Conservation (phyloP, 2,113 vertebrate genomes). For the Myiozetetes cayanensis region DNA sequence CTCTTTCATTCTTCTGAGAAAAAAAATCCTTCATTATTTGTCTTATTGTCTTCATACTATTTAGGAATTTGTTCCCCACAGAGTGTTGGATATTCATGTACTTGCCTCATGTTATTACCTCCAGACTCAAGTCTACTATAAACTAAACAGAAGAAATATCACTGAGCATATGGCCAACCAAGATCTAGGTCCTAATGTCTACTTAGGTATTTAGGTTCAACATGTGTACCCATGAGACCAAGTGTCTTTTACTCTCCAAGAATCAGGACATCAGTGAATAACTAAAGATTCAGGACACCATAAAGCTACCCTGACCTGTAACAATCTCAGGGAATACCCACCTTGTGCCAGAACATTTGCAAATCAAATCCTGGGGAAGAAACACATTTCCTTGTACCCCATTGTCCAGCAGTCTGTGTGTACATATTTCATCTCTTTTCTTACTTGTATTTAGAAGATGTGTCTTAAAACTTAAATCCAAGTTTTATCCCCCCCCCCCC, state of each 20-base stretch:
- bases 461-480: not conserved
- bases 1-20: not conserved
- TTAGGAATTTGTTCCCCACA: not conserved
- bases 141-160: not conserved
- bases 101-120: not conserved
- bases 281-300: not conserved
- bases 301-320: not conserved
- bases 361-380: not conserved
- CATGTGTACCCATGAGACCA: not conserved
- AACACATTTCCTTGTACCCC: not conserved
- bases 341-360: not conserved
- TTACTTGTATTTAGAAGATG: not conserved
- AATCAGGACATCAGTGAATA: not conserved
- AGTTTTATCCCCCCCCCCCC: not conserved
- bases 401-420: not conserved
- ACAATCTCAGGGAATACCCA: not conserved
- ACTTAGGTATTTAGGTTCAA: not conserved
- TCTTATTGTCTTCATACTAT: not conserved
- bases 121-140: not conserved
- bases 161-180: not conserved
- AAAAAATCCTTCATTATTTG: not conserved
- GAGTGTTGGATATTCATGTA: not conserved
- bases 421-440: rapidly evolving
- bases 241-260: not conserved
- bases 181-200: not conserved